Percentiles rank a stretch among this genome's conserved stretches.
Conservation (phyloP, 2,888 invertebrate genomes). For the Cantharis rufa region DNA sequence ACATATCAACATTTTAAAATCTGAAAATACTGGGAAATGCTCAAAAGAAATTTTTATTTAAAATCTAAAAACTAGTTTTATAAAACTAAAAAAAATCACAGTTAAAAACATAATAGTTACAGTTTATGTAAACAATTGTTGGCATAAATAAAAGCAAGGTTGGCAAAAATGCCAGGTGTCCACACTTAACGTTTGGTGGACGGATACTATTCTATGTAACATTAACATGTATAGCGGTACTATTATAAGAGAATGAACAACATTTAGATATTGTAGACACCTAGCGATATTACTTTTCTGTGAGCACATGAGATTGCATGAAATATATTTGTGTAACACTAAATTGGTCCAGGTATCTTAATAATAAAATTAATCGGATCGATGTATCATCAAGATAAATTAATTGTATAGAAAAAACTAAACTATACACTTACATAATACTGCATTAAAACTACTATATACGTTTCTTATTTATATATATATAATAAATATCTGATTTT, state of each 20-base stretch:
- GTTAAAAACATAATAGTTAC: not conserved
- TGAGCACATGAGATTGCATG: slow-evolving; percentile 38
- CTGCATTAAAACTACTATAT: slow-evolving; percentile 34
- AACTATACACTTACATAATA: slow-evolving; percentile 50
- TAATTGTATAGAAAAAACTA: slow-evolving; percentile 48
- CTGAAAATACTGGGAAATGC: not conserved
- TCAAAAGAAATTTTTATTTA: not conserved
- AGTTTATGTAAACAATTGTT: not conserved
- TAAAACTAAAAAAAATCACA: slow-evolving; percentile 6
- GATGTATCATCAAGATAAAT: slow-evolving; percentile 43
- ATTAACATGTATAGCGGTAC: slow-evolving; percentile 38
- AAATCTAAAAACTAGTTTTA: not conserved
- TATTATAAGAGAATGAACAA: slow-evolving; percentile 22
- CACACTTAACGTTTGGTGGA: slow-evolving; percentile 43
- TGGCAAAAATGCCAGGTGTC: slow-evolving; percentile 27
- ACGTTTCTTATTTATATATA: slow-evolving; percentile 17
- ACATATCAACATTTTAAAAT: not conserved
- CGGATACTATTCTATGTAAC: slow-evolving; percentile 49
- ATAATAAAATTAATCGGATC: slow-evolving; percentile 38
- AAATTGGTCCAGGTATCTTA: slow-evolving; percentile 47
- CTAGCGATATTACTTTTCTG: slow-evolving; percentile 25
- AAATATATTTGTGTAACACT: slow-evolving; percentile 36
- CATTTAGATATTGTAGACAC: slow-evolving; percentile 34
- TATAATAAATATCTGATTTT: slow-evolving; percentile 41
- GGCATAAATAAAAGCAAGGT: not conserved